Evolutionary conservation across 1,140 invertebrate species (phyloP).

Genomic region (Mercenaria mercenaria): DNA sequence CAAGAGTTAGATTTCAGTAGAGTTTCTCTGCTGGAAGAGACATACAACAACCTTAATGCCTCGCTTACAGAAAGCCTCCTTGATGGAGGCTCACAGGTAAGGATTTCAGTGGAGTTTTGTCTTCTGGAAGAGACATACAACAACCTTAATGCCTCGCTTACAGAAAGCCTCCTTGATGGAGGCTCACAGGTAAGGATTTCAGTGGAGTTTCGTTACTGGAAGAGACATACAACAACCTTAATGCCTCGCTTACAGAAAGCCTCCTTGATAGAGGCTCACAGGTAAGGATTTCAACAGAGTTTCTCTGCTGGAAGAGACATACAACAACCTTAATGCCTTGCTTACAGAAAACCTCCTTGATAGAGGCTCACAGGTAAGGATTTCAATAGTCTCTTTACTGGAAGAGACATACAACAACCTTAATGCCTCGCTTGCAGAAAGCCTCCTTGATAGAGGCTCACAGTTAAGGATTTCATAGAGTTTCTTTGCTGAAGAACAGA

Average conservation of each 20-base stretch:
- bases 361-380: too few species aligned
- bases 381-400: conserved; percentile 95
- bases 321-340: too few species aligned
- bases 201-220: too few species aligned
- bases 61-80: conserved; percentile 91
- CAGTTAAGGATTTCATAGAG: conserved; percentile 93
- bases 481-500: too few species aligned
- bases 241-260: too few species aligned
- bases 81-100: conserved; percentile 90
- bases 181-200: too few species aligned
- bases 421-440: conserved; percentile 92
- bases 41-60: conserved; percentile 96
- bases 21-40: conserved; percentile 96
- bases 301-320: too few species aligned
- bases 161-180: conserved; percentile 89
- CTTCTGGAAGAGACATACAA: conserved; percentile 97
- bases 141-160: conserved; percentile 95
- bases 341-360: too few species aligned
- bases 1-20: conserved; percentile 90
- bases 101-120: too few species aligned
- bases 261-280: too few species aligned
- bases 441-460: conserved; percentile 89
- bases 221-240: too few species aligned
- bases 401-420: conserved; percentile 97
- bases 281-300: conserved; percentile 89